phyloP scores from a whole-genome alignment of 2,888 invertebrate genomes.

The Eledone cirrhosa region DNA sequence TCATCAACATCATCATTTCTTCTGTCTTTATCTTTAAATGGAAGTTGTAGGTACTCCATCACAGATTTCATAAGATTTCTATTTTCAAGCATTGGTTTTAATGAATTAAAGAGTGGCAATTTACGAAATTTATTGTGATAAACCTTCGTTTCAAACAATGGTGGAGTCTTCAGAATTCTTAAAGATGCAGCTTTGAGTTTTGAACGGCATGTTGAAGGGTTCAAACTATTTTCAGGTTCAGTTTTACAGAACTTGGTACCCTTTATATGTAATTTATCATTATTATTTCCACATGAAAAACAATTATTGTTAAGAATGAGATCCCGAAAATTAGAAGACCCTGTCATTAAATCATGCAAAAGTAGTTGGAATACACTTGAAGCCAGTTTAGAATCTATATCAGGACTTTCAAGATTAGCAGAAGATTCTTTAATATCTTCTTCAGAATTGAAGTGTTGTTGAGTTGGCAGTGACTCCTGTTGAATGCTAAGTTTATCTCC shows the following conservation, averaged over 20 bases:
- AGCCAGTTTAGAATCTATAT: slow-evolving; percentile 20
- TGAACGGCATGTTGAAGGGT: neutral
- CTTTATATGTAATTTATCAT: neutral
- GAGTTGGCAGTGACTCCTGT: too few relatives aligned
- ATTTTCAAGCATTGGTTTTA: neutral
- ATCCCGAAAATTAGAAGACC: neutral
- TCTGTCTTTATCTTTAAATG: neutral
- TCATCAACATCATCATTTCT: neutral
- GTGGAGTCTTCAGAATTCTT: slow-evolving; percentile 12
- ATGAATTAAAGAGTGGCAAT: neutral
- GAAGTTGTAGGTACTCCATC: neutral
- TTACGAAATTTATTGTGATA: neutral
- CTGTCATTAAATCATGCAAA: neutral
- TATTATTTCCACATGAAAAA: neutral
- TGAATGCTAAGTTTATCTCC: too few relatives aligned
- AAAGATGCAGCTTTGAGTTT: slow-evolving; percentile 15
- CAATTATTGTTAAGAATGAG: neutral
- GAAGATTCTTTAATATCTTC: too few relatives aligned
- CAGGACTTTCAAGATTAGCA: neutral
- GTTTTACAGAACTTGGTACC: neutral
- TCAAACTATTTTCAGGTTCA: neutral
- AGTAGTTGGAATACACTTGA: slow-evolving; percentile 12
- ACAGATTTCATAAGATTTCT: neutral
- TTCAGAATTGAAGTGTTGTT: too few relatives aligned
- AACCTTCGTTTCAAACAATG: slow-evolving; percentile 14